A percentile compares a stretch with the other conserved stretches of the same genome.
phyloP scores from a whole-genome alignment of 1,140 invertebrate species.

The Wiebesia pumilae region DNA sequence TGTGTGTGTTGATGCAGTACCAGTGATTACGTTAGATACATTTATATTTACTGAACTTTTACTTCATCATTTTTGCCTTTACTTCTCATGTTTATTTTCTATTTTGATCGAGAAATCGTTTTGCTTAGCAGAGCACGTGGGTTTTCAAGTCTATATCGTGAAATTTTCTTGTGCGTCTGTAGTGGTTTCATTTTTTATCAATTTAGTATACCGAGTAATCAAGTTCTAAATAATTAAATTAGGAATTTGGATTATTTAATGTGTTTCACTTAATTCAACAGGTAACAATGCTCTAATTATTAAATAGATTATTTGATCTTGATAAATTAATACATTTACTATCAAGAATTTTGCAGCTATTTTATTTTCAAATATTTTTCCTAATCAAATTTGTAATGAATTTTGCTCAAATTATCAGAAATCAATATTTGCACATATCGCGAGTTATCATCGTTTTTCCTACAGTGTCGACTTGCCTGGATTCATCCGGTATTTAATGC shows the following conservation, averaged over 20 bases:
- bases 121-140: background rate
- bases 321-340: background rate
- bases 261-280: background rate
- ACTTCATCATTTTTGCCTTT: background rate
- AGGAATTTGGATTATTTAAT: background rate
- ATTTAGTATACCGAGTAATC: too few species aligned
- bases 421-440: background rate
- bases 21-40: background rate
- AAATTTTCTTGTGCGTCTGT: background rate
- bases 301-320: too few species aligned
- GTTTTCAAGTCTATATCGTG: background rate
- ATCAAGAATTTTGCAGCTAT: background rate
- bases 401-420: background rate
- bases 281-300: too few species aligned
- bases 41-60: background rate
- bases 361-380: background rate
- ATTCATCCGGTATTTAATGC: too few species aligned
- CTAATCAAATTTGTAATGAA: background rate
- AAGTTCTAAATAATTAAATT: background rate
- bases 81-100: background rate
- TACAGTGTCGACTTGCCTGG: too few species aligned
- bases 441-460: too few species aligned
- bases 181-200: background rate
- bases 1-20: constrained; percentile 22
- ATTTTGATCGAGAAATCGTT: background rate